These are phyloP conservation scores for Chanos chanos DNA, from an alignment of 2,797 vertebrate species.

Conservation along the genomic window DNA sequence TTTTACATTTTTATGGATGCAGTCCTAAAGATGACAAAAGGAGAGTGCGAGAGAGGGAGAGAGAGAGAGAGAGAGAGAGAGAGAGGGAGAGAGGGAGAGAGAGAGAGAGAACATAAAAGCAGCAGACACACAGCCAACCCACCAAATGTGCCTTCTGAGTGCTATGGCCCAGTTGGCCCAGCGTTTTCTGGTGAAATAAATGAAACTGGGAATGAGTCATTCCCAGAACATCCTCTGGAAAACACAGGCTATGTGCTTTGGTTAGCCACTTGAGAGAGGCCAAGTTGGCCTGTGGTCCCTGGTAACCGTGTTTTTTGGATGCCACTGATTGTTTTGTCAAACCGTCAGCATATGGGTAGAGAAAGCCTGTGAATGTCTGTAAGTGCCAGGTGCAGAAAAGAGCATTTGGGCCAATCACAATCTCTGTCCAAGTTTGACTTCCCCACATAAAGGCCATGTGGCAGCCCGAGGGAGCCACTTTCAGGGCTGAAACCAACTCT, in stretches of 20 bases:
- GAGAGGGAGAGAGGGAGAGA: neutral
- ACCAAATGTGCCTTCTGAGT: neutral
- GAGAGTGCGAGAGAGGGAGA: neutral
- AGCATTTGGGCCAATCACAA: no score
- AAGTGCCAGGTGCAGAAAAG: slow-evolving; percentile 35
- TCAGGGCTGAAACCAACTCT: neutral
- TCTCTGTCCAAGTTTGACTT: no score
- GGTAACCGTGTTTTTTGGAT: slow-evolving; percentile 30
- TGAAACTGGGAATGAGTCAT: slow-evolving; percentile 39
- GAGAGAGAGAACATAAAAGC: neutral
- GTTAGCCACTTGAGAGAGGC: slow-evolving; percentile 47
- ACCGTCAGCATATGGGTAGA: slow-evolving; percentile 47
- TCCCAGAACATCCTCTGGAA: slow-evolving; percentile 36
- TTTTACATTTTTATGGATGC: no score
- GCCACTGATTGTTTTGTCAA: slow-evolving; percentile 47
- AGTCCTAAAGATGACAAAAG: no score
- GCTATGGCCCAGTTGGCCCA: neutral
- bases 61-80: neutral
- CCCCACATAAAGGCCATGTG: slow-evolving; percentile 28
- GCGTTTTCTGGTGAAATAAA: neutral
- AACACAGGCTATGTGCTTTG: slow-evolving; percentile 41
- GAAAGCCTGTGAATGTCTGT: neutral
- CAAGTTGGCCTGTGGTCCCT: slow-evolving; percentile 46
- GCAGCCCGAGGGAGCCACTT: slow-evolving; percentile 35
- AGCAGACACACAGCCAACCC: neutral